Conservation (phyloP, 2,113 vertebrate genomes). For the Sphaerodactylus townsendi region DNA sequence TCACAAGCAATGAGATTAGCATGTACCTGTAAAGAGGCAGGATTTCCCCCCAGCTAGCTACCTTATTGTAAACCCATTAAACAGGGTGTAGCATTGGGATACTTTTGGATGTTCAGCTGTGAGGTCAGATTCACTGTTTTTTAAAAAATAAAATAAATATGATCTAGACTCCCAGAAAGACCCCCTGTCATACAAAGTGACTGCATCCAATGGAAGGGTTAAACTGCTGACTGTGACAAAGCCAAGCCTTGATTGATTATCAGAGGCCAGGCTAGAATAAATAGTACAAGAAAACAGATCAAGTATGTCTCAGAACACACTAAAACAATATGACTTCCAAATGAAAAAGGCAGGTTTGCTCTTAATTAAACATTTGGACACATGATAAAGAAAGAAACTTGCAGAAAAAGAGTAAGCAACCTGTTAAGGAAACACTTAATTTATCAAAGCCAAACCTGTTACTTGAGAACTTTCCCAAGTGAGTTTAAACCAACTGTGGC, state of each 20-base stretch:
- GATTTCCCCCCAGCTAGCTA: constrained; percentile 31
- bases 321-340: background rate
- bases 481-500: too few species aligned
- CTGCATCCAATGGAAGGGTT: constrained; percentile 31
- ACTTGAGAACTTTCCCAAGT: background rate
- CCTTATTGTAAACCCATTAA: constrained; percentile 46
- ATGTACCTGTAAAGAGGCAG: constrained; percentile 10
- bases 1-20: constrained; percentile 41
- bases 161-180: constrained; percentile 33
- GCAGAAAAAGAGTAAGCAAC: background rate
- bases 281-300: constrained; percentile 38
- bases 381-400: background rate
- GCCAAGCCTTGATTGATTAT: constrained; percentile 42
- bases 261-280: constrained; percentile 48
- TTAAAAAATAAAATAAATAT: constrained; percentile 49
- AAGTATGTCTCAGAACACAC: background rate
- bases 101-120: background rate
- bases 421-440: constrained; percentile 44
- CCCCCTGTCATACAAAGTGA: constrained; percentile 40
- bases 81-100: constrained; percentile 38
- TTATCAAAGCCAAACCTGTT: constrained; percentile 49
- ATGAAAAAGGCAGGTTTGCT: background rate
- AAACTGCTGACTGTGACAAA: constrained; percentile 23
- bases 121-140: constrained; percentile 38
- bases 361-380: background rate